Conservation (phyloP, 2,113 vertebrate species). For the Tamias sibiricus region DNA sequence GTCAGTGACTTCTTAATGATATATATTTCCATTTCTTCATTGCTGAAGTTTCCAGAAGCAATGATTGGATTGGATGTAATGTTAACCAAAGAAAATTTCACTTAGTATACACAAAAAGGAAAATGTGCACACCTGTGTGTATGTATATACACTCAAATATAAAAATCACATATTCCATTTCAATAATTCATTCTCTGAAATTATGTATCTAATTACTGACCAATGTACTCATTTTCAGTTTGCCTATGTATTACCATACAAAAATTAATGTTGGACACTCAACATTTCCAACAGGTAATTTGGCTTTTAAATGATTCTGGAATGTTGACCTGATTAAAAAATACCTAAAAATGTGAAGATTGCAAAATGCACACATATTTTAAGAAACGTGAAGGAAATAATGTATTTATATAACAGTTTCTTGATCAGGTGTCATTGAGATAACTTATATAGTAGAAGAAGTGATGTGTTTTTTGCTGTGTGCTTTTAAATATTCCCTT, state of each 20-base stretch:
- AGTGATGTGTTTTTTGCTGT: slow-evolving; percentile 48
- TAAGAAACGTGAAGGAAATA: slow-evolving; percentile 30
- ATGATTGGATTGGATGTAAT: not conserved
- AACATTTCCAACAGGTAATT: not conserved
- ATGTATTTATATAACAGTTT: slow-evolving; percentile 1
- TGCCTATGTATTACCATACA: not conserved
- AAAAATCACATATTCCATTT: not conserved
- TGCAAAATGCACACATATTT: not conserved
- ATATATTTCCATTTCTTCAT: not conserved
- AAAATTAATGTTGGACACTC: too few relatives aligned
- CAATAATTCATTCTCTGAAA: slow-evolving; percentile 4
- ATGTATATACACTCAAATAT: not conserved
- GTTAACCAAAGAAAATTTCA: slow-evolving; percentile 27
- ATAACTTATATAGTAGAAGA: not conserved
- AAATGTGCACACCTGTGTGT: not conserved
- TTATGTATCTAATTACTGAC: not conserved
- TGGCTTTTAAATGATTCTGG: slow-evolving; percentile 18
- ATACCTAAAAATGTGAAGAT: slow-evolving; percentile 52
- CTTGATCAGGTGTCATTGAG: slow-evolving; percentile 13
- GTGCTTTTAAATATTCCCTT: slow-evolving; percentile 55
- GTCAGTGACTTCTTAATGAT: not conserved
- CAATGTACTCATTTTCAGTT: not conserved
- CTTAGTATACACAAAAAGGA: slow-evolving; percentile 12
- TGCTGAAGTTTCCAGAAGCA: not conserved
- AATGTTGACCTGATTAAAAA: slow-evolving; percentile 29